Evolutionary conservation across 2,888 invertebrate genomes (phyloP), one percentile per base, ranked within the genome.

Genomic region (Philereme vetulata): DNA sequence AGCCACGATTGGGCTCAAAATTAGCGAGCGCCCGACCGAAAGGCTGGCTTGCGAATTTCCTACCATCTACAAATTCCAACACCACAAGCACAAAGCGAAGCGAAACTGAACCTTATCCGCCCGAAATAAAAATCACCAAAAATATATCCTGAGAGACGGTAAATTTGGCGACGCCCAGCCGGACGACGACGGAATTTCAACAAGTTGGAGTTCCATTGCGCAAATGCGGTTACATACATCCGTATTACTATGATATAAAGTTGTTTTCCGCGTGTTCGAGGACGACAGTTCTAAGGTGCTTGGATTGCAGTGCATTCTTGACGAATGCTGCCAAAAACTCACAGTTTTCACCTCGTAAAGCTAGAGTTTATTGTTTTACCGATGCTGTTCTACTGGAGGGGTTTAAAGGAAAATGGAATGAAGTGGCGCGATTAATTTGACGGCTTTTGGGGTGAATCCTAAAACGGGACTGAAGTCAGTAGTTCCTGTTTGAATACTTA

Each of bases 271-370:
- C 44, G 64, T 64, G 58, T 63, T 59, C 32, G 4, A 47, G 51
- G 11, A 49, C 52, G 34, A 55, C 59, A 60, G 59, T 70, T 72
- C 74, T 72, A 75, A 78, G 74, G 71, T 75, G 77, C 72, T 70
- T 72, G 67, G 70, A 60, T 74, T 76, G 81, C 81, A 81, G 82
- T 79, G 85, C 81, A 86, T 86, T 88, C 87, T 88, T 90, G 90
- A 90, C 88, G 88, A 88, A 88, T 88, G 88, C 88, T 90, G 89
- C 90, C 90, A 90, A 89, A 88, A 90, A 86, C 81, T 80, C 80
- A 82, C 85, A 85, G 89, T 89, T 90, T 88, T 85, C 90, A 88
- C 90, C 86, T 87, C 87, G 81, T 87, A 75, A 77, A 80, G 74
- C 77, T 72, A 70, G 67, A 78, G 81, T 86, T 88, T 88, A 88